Evolutionary conservation across 1,140 invertebrate species (phyloP).

Genomic region (Piezodorus guildinii): DNA sequence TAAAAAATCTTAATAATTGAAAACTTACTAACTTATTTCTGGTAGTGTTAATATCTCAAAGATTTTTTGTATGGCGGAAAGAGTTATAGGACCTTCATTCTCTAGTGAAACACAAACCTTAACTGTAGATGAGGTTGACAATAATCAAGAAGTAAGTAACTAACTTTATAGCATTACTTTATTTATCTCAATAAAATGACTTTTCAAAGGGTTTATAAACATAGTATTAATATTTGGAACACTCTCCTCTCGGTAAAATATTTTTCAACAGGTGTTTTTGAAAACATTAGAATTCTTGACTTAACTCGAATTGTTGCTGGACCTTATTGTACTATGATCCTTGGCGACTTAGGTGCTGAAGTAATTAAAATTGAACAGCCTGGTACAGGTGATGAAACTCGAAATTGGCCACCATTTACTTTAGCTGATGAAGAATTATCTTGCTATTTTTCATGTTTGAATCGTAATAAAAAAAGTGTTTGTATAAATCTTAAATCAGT

Average conservation of each 20-base stretch:
- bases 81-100: constrained; percentile 5
- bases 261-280: constrained; percentile 28
- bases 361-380: constrained; percentile 82
- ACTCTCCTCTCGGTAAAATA: constrained; percentile 44
- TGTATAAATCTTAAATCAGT: constrained; percentile 69
- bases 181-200: background rate
- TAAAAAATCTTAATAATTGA: too few species aligned
- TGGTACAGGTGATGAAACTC: constrained; percentile 73
- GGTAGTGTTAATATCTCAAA: background rate
- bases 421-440: constrained; percentile 50
- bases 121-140: constrained; percentile 10
- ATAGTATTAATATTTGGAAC: background rate
- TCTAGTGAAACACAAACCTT: constrained; percentile 8
- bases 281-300: constrained; percentile 65
- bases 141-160: constrained; percentile 12
- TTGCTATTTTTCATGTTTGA: constrained; percentile 77
- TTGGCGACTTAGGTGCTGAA: constrained; percentile 89
- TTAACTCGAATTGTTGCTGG: constrained; percentile 71
- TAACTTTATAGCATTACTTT: background rate
- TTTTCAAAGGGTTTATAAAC: background rate
- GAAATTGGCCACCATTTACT: constrained; percentile 75
- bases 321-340: constrained; percentile 73
- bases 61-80: constrained; percentile 12
- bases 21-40: too few species aligned
- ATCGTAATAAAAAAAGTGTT: constrained; percentile 93